These are phyloP conservation scores for Calephelis nemesis DNA, from an alignment of 1,140 invertebrate species.

Conservation along the genomic window DNA sequence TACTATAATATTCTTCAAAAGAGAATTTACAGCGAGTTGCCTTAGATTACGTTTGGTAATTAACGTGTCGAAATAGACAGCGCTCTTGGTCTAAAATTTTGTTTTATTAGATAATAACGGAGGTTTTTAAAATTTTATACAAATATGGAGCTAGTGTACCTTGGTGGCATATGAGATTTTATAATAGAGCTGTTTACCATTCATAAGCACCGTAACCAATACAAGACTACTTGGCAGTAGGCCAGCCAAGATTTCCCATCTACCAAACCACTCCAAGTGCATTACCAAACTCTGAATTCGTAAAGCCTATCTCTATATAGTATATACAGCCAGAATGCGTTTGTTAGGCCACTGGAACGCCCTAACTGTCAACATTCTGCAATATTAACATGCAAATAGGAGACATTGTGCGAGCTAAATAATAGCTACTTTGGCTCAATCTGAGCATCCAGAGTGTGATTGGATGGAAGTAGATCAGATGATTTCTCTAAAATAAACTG, in stretches of 20 bases:
- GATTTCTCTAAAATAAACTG: background rate
- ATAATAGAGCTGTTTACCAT: background rate
- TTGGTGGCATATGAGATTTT: no score
- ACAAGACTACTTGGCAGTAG: slow-evolving; percentile 27
- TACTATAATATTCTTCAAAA: no score
- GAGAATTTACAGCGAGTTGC: no score
- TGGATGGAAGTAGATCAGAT: slow-evolving; percentile 24
- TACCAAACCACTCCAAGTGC: slow-evolving; percentile 24
- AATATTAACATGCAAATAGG: slow-evolving; percentile 42
- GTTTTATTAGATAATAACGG: no score
- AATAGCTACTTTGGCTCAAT: slow-evolving; percentile 38
- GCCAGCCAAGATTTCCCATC: slow-evolving; percentile 26
- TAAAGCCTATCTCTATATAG: slow-evolving; percentile 29
- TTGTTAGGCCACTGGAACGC: slow-evolving; percentile 25
- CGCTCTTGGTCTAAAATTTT: no score
- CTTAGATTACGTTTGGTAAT: no score
- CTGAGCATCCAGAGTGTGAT: slow-evolving; percentile 28
- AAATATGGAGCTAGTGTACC: no score
- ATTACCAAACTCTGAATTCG: slow-evolving; percentile 34
- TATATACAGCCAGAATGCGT: slow-evolving; percentile 25
- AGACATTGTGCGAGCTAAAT: slow-evolving; percentile 34
- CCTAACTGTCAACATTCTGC: slow-evolving; percentile 35
- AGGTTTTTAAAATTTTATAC: no score
- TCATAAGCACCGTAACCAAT: slow-evolving; percentile 24
- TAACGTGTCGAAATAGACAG: no score